These are phyloP conservation scores for Pomacea canaliculata DNA, from an alignment of 2,888 invertebrate genomes.

Conservation along the genomic window DNA sequence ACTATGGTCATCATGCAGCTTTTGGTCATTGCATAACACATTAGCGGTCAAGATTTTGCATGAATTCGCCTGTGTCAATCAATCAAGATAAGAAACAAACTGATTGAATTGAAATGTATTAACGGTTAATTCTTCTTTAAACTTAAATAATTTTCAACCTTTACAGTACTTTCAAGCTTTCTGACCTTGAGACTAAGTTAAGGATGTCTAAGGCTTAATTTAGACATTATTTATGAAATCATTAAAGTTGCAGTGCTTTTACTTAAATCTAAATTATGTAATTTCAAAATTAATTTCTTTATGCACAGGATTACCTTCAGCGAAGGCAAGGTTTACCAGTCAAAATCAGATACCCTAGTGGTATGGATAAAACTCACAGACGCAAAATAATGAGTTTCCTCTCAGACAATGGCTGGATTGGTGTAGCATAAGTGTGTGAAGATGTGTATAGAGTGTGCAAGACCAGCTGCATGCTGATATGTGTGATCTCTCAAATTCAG, in stretches of 20 bases:
- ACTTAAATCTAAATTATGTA: not conserved
- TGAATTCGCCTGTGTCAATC: too few species aligned
- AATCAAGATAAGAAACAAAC: too few species aligned
- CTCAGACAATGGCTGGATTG: conserved; percentile 75
- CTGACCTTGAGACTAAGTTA: too few species aligned
- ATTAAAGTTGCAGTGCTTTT: not conserved
- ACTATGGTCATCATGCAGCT: too few species aligned
- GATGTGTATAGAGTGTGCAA: not conserved
- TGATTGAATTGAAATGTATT: too few species aligned
- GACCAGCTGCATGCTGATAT: not conserved
- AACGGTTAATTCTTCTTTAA: too few species aligned
- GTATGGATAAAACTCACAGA: conserved; percentile 73
- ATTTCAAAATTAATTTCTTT: not conserved
- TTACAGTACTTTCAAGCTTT: not conserved
- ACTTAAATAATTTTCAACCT: not conserved
- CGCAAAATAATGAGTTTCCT: conserved; percentile 74
- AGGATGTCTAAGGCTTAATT: not conserved
- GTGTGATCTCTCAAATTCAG: not conserved
- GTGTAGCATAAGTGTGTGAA: conserved; percentile 45
- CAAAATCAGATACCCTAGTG: conserved; percentile 70
- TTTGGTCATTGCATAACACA: too few species aligned
- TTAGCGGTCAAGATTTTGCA: too few species aligned
- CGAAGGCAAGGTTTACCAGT: conserved; percentile 67
- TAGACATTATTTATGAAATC: not conserved
- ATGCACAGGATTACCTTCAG: conserved; percentile 67